Base-by-base conservation (phyloP, 2,113 vertebrate genomes). In the Parus major region DNA sequence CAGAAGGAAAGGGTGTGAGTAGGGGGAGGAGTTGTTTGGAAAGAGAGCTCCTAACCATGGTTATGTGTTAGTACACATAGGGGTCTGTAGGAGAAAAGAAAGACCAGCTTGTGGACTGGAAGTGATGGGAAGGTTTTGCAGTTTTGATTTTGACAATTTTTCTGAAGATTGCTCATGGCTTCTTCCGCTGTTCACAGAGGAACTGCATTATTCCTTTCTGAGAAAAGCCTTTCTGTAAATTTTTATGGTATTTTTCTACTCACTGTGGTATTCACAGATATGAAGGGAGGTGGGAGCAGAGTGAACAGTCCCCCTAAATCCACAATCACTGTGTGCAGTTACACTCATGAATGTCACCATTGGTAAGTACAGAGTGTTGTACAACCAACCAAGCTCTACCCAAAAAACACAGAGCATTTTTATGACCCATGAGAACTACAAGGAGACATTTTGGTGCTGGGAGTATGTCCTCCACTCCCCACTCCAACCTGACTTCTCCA, bases 221-320 rank as follows among this genome's bases (percentile, higher is more conserved):
- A 75, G 42, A 61, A 92, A 50, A 92, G 20, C 20, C 46, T 87
- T 92, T 80, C 78, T 95, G 80, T 75, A 35, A 92, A 11, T 66
- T 94, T 85, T 81, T 82, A 81, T 39, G 71, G 46, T 64, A 57
- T 87, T 95, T 93, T 95, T 91, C 86, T 89, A 66, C 85, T 94
- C 19, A 8, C 68, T 75, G 64, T 63, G 68, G 68, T 91, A 88
- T 83, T 94, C 82, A 75, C 64, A 96, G 92, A 66, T 76, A 70
- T 70, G 63, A 85, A 82, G 35, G 73, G 73, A 65, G 55, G 59
- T 94, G 70, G 82, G 55, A 93, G 55, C 18, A 39, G 75, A 90
- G 61, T 0, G 0, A 96, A 46, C 81, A 76, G 61, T 25, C 10
- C 44, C 11, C 81, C 59, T 92, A 93, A 94, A 86, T 86, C 82